These are phyloP conservation scores for Drosophila erecta DNA, from an alignment of 1,140 invertebrate species.

Conservation along the genomic window DNA sequence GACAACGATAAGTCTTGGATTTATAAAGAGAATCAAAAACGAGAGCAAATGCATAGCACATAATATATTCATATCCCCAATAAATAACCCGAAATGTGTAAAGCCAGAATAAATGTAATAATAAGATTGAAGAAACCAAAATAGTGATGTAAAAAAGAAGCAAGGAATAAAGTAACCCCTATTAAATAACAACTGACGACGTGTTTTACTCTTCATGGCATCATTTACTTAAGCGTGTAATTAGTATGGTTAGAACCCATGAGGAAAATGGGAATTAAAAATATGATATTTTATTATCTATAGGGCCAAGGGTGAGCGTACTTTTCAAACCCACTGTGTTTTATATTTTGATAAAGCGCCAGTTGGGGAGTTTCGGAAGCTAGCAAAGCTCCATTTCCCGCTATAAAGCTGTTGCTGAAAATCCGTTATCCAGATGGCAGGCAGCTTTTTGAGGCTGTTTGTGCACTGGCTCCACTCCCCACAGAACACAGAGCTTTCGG, in stretches of 20 bases:
- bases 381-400: neutral
- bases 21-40: slow-evolving; percentile 37
- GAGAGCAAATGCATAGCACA: slow-evolving; percentile 47
- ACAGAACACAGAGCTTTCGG: slow-evolving; percentile 15
- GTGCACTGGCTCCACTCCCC: neutral
- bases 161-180: slow-evolving; percentile 24
- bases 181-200: slow-evolving; percentile 28
- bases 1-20: slow-evolving; percentile 37
- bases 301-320: neutral
- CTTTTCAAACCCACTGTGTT: slow-evolving; percentile 3
- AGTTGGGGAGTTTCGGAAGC: neutral
- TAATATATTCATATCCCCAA: slow-evolving; percentile 71
- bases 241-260: no score
- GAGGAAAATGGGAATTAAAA: neutral
- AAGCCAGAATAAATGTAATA: slow-evolving; percentile 33
- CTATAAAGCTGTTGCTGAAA: slow-evolving; percentile 4
- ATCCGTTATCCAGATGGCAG: neutral
- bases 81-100: slow-evolving; percentile 34
- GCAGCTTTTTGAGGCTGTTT: slow-evolving; percentile 35
- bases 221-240: neutral
- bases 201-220: neutral
- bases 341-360: neutral
- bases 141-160: slow-evolving; percentile 59
- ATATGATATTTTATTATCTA: no score
- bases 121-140: slow-evolving; percentile 17